Base-by-base conservation (phyloP, 2,888 invertebrate species). In the Lomographa bimaculata region DNA sequence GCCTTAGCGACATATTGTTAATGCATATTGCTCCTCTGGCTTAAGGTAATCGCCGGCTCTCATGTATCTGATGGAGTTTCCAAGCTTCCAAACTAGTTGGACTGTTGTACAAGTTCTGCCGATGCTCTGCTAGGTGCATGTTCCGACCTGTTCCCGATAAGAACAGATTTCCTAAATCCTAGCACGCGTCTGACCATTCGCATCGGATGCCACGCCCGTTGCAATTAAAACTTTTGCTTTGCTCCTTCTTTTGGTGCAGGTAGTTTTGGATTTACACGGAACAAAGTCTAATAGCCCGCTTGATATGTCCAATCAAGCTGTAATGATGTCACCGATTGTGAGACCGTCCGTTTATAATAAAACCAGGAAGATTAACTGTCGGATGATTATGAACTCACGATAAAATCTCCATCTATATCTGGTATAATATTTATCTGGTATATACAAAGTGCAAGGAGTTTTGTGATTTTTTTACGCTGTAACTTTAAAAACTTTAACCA, bases 11-110 rank as follows among this genome's bases (percentile, higher is more conserved):
- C 49, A 54, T 56, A 64, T 62, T 62, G 54, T 46, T 53, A 55
- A 57, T 60, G 61, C 57, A 62, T 61, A 61, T 65, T 60, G 49
- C 59, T 54, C 50, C 49, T 47, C 52, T 54, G 54, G 60, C 55
- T 66, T 38, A 64, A 74, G 74, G 76, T 84, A 83, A 83, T 83
- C 84, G 78, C 72, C 70, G 60, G 57, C 57, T 71, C 79, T 79
- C 85, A 84, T 83, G 82, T 84, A 80, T 80, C 83, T 85, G 85
- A 83, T 84, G 64, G 79, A 87, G 86, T 87, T 87, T 78, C 72
- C 68, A 71, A 83, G 80, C 84, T 86, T 75, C 79, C 72, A 76
- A 87, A 86, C 86, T 84, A 85, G 85, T 85, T 86, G 79, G 73
- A 62, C 73, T 80, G 83, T 80, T 69, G 71, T 72, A 78, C 27